Evolutionary conservation across 2,888 invertebrate species (phyloP).

Genomic region (Callimorpha dominula): DNA sequence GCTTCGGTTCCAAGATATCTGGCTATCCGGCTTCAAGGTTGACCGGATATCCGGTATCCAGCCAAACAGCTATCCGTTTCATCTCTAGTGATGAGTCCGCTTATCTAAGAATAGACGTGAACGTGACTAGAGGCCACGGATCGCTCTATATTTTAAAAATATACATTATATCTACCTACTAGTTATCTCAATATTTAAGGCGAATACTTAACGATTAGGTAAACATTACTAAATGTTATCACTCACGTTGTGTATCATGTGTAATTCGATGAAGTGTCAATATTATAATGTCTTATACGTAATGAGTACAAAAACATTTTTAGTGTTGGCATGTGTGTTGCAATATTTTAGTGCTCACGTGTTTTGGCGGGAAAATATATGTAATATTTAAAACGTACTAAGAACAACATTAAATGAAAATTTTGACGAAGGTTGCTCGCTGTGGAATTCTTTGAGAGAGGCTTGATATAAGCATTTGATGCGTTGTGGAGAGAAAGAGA

Average conservation of each 20-base stretch:
- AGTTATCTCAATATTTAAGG: slow-evolving; percentile 17
- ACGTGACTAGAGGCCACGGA: slow-evolving; percentile 1
- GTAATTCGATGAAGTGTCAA: slow-evolving; percentile 16
- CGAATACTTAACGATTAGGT: slow-evolving; percentile 25
- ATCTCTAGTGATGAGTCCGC: not conserved
- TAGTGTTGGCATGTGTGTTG: slow-evolving; percentile 1
- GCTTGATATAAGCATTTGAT: not conserved
- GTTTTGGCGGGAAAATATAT: not conserved
- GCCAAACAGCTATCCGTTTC: not conserved
- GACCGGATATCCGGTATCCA: not conserved
- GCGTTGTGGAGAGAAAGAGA: not conserved
- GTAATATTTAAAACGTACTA: no score
- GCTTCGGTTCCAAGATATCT: no score
- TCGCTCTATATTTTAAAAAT: slow-evolving; percentile 14
- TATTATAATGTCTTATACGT: not conserved
- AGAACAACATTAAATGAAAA: no score
- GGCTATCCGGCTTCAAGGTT: no score
- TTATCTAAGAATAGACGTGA: slow-evolving; percentile 12
- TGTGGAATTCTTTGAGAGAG: not conserved
- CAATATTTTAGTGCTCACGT: slow-evolving; percentile 20
- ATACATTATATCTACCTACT: not conserved
- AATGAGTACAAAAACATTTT: not conserved
- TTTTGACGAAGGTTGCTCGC: not conserved
- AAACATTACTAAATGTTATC: slow-evolving; percentile 33
- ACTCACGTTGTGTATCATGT: slow-evolving; percentile 34